Conservation (phyloP, 2,797 vertebrate genomes). For the Syngnathus acus region DNA sequence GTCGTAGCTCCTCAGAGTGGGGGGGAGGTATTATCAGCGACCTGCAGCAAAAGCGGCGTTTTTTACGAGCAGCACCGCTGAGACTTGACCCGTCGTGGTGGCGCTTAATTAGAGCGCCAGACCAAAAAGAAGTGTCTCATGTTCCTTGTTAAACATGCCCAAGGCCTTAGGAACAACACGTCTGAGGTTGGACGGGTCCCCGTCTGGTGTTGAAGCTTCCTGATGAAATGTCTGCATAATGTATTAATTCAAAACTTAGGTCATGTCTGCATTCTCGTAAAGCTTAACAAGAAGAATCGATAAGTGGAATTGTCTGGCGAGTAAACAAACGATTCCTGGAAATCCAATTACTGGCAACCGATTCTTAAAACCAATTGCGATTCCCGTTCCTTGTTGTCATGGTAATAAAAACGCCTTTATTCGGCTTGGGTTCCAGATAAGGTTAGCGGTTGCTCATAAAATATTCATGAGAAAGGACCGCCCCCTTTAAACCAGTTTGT, state of each 20-base stretch:
- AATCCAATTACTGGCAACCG: no score
- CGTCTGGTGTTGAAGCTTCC: conserved; percentile 36
- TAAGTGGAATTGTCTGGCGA: no score
- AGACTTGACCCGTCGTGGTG: conserved; percentile 32
- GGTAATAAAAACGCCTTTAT: no score
- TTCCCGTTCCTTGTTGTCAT: no score
- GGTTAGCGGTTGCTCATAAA: no score
- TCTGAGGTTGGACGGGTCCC: conserved; percentile 36
- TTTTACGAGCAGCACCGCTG: conserved; percentile 12
- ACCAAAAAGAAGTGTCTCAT: conserved; percentile 41
- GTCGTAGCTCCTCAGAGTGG: conserved; percentile 12
- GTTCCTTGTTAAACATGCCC: conserved; percentile 55
- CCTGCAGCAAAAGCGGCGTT: conserved; percentile 12
- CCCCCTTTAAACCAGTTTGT: no score
- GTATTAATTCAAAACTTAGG: not conserved
- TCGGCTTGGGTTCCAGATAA: no score
- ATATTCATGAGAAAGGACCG: no score
- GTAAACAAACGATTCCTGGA: no score
- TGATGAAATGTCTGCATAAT: conserved; percentile 23
- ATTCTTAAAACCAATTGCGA: no score
- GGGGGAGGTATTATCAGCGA: conserved; percentile 17
- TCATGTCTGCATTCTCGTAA: not conserved
- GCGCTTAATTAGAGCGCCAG: conserved; percentile 45
- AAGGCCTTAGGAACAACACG: conserved; percentile 17
- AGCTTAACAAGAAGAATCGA: not conserved